A percentile compares a stretch with the other conserved stretches of the same genome.
These are phyloP conservation scores for Spinus pinus DNA, from an alignment of 2,797 vertebrate genomes.

Conservation along the genomic window DNA sequence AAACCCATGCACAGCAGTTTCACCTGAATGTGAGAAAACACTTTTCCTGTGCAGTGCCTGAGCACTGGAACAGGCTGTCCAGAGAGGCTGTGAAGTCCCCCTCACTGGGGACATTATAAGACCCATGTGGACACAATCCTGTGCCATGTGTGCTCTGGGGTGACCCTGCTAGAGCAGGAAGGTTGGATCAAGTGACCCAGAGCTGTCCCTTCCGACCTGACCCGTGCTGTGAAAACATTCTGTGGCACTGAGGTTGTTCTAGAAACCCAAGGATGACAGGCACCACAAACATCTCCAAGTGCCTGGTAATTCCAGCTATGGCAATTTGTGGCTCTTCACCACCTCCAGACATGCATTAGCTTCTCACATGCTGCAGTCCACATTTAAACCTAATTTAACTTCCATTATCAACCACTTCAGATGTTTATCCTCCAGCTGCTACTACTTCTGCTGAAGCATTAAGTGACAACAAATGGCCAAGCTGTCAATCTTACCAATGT, in stretches of 20 bases:
- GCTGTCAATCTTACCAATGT: not conserved
- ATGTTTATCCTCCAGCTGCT: not conserved
- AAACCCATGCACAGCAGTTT: not conserved
- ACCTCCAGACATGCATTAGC: not conserved
- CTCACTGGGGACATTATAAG: not conserved
- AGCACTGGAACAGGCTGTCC: not conserved
- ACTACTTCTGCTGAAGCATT: not conserved
- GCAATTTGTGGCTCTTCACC: not conserved
- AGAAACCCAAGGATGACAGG: not conserved
- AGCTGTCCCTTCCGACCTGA: not conserved
- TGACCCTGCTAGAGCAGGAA: not conserved
- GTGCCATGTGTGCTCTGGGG: not conserved
- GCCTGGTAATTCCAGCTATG: not conserved
- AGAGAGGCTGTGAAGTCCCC: not conserved
- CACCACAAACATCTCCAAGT: not conserved
- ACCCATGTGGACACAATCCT: not conserved
- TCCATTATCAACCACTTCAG: not conserved
- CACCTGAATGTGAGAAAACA: not conserved
- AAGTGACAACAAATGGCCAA: not conserved
- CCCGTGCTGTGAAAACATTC: not conserved
- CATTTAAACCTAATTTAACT: not conserved
- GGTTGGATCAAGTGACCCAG: no score
- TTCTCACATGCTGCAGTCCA: not conserved
- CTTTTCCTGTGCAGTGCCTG: accelerated
- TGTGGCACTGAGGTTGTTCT: not conserved